Evolutionary conservation across 2,113 vertebrate species (phyloP), one percentile per base, ranked within the genome.

Genomic region (Brachirus orientalis): DNA sequence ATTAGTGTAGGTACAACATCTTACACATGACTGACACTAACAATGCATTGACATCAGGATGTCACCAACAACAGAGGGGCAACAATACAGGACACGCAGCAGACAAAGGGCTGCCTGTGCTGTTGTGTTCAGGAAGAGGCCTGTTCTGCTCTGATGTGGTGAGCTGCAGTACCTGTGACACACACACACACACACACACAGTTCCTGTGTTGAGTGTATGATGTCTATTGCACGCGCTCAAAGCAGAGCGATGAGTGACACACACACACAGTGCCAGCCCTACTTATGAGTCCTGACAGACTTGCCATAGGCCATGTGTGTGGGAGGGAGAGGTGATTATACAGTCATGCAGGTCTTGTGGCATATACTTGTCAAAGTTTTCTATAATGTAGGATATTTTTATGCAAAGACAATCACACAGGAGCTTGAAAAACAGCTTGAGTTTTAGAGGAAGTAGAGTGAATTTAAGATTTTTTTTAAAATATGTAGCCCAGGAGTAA

Each of bases 141-240:
- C 67, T 64, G 56, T 45, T 52, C 62, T 1, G 17, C 63, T 83
- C 65, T 84, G 86, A 79, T 79, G 85, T 88, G 75, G 85, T 14
- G 61, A 72, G 46, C 74, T 76, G 76, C 84, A 79, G 53, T 77
- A 86, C 86, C 86, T 84, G 80, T 14, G 57, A 81, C 78, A 73
- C 69, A 1, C 47, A 65, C 10, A 54, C 69, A 64, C 72, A 71
- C 69, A 64, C 72, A 72, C 62, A 1, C 44, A 63, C 11, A 55
- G 68, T 82, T 87, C 85, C 83, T 82, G 88, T 81, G 78, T 79
- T 69, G 76, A 84, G 54, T n/a, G 65, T 61, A n/a, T 75, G 66
- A 83, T 74, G 78, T 63, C 68, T 54, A 38, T 35, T 17, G 62
- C 63, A 44, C 35, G 52, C 47, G 70, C 54, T 44, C 20, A 4